Evolutionary conservation across 2,113 vertebrate genomes (phyloP).

Genomic region (Syrrhaptes paradoxus): DNA sequence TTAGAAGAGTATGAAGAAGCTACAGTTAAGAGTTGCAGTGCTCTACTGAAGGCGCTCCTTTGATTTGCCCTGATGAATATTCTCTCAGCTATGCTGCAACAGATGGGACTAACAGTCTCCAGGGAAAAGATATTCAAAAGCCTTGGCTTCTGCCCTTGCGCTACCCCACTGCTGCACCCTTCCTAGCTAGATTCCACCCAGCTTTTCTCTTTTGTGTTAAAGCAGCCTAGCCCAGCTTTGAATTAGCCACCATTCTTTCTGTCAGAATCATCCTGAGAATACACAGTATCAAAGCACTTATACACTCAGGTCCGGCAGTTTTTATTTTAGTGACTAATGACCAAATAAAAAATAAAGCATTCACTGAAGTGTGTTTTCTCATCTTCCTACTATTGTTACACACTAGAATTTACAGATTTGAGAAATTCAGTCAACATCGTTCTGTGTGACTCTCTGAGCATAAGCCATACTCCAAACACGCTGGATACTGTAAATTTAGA

Average conservation of each 20-base stretch:
- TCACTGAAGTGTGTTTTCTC: neutral
- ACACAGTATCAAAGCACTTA: neutral
- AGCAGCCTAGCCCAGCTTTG: neutral
- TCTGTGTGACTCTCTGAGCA: neutral
- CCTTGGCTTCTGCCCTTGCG: neutral
- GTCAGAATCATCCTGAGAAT: neutral
- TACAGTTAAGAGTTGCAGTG: slow-evolving; percentile 9
- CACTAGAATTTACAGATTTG: neutral
- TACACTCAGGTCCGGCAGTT: neutral
- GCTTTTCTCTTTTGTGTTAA: neutral
- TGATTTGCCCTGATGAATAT: neutral
- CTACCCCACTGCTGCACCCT: neutral
- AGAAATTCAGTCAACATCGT: neutral
- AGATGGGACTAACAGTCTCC: neutral
- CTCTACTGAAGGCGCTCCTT: neutral
- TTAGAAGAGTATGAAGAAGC: slow-evolving; percentile 9
- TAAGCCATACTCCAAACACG: neutral
- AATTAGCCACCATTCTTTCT: neutral
- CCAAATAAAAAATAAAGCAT: neutral
- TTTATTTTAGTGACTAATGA: neutral
- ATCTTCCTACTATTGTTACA: neutral
- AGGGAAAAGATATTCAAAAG: neutral
- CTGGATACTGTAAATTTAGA: neutral
- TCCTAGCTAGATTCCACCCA: neutral
- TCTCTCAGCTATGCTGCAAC: slow-evolving; percentile 1